Evolutionary conservation across 1,140 invertebrate genomes (phyloP), one percentile per base, ranked within the genome.

Genomic region (Brachionus asplanchnoidis): DNA sequence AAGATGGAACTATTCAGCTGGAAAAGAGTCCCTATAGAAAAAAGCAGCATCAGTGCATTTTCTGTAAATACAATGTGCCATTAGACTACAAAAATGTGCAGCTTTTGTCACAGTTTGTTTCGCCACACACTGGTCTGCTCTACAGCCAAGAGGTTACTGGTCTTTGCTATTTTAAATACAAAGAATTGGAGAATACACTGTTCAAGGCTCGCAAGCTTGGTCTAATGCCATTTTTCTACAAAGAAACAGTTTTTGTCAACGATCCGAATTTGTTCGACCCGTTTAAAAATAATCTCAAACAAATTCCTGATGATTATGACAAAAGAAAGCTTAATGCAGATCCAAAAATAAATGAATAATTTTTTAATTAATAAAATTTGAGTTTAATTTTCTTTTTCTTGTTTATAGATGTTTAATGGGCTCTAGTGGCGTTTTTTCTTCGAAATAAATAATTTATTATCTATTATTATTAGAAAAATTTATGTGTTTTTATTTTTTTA

Each of bases 201-300:
- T 50, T 65, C 26, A 85, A 36, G n/a, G 53, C 70, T 42, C 36
- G 75, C 20, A 78, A 60, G 26, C 28, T 65, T 9, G 70, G 73
- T 36, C 32, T 85, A 14, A 77, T 85, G 84, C 84, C 84, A 6
- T 79, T 73, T 53, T 53, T 42, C 14, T 78, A 66, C 14, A 85
- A 85, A 50, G 53, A 78, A n/a, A 50, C 46, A 1, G 28, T 50
- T n/a, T 85, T 68, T 66, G 20, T 65, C 9, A 44, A 60, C 36
- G 84, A 85, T 85, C 84, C 84, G 11, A 36, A 40, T 11, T 78
- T 85, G 23, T 85, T 85, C 36, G 60, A 85, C 46, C 83, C 83
- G n/a, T 73, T 73, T 3, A 75, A 84, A 77, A 84, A 84, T 36
- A 84, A 84, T 44, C 56, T 84, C 0, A 84, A 84, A 20, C 42